Conservation (phyloP, 2,797 vertebrate species). For the Monodelphis domestica region DNA sequence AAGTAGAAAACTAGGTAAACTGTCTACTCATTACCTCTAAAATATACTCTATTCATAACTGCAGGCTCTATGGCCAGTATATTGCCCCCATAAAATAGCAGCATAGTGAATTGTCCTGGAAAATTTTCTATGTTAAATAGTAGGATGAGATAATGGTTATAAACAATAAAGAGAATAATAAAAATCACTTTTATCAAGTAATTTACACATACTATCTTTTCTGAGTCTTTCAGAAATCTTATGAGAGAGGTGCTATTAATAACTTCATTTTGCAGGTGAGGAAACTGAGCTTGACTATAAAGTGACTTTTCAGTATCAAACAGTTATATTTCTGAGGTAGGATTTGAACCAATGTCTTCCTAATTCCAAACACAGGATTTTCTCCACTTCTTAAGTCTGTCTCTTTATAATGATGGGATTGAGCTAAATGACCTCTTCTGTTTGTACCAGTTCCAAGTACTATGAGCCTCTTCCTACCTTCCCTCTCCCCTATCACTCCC, state of each 20-base stretch:
- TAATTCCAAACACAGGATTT: neutral
- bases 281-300: neutral
- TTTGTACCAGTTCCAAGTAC: neutral
- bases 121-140: neutral
- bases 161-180: neutral
- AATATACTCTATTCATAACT: conserved; percentile 60
- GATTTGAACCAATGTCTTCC: neutral
- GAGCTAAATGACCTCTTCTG: neutral
- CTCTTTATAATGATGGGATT: neutral
- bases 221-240: neutral
- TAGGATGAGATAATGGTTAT: neutral
- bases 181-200: neutral
- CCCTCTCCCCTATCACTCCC: neutral
- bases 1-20: conserved; percentile 14
- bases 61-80: neutral
- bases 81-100: neutral
- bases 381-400: neutral
- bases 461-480: neutral
- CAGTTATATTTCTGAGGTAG: neutral
- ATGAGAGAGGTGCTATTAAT: neutral
- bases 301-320: neutral
- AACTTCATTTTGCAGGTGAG: neutral
- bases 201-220: neutral
- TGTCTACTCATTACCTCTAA: conserved; percentile 61
- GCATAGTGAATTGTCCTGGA: neutral